Percentiles rank a stretch among this genome's conserved stretches.
phyloP scores from a whole-genome alignment of 2,888 invertebrate genomes.

The Fragum whitleyi region DNA sequence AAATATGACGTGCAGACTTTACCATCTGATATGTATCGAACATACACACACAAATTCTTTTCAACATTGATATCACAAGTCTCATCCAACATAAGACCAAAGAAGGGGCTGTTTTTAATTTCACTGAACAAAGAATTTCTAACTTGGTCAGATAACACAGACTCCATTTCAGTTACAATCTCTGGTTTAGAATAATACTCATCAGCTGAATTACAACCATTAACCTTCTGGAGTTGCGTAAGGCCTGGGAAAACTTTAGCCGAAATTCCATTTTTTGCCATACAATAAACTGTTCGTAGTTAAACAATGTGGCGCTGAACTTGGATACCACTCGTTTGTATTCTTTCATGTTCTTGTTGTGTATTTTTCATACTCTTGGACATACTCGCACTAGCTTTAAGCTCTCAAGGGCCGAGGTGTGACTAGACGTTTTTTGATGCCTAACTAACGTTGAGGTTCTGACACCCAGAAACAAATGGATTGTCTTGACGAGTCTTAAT shows the following conservation, averaged over 20 bases:
- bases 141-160: slow-evolving; percentile 15
- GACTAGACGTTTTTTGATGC: too few species aligned
- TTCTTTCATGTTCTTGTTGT: too few species aligned
- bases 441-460: too few species aligned
- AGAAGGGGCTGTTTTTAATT: slow-evolving; percentile 25
- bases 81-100: slow-evolving; percentile 44
- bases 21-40: slow-evolving; percentile 35
- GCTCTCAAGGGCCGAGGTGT: too few species aligned
- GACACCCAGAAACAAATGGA: too few species aligned
- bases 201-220: slow-evolving; percentile 12
- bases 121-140: slow-evolving; percentile 5
- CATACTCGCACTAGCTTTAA: too few species aligned
- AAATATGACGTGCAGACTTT: slow-evolving; percentile 28
- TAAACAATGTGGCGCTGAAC: too few species aligned
- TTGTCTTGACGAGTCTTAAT: too few species aligned
- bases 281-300: too few species aligned
- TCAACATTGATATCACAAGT: too few species aligned
- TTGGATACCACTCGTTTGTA: background rate
- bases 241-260: slow-evolving; percentile 15
- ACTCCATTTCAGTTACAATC: slow-evolving; percentile 27
- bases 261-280: too few species aligned
- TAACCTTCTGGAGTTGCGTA: slow-evolving; percentile 2
- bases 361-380: background rate
- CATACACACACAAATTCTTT: slow-evolving; percentile 39
- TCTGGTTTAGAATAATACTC: slow-evolving; percentile 22